A percentile compares a stretch with the other conserved stretches of the same genome.
Conservation (phyloP, 2,113 vertebrate species). For the Gavialis gangeticus region DNA sequence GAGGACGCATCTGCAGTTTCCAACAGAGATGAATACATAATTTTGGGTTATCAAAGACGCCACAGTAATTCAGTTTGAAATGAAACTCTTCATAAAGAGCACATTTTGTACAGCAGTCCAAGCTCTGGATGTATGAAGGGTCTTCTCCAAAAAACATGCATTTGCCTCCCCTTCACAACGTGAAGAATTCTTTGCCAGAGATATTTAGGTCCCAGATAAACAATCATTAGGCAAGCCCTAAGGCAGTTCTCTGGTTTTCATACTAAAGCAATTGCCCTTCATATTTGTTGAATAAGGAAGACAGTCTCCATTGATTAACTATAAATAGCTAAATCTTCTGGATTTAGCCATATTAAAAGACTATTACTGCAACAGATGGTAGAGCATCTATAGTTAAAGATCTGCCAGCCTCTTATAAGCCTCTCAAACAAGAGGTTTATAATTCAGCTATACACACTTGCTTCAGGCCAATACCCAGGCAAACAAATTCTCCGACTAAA, state of each 20-base stretch:
- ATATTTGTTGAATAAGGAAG: not conserved
- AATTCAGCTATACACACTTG: not conserved
- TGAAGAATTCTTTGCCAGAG: not conserved
- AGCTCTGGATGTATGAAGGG: not conserved
- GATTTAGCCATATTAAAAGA: not conserved
- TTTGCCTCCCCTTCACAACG: rapidly evolving
- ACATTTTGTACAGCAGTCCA: not conserved
- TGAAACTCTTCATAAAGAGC: not conserved
- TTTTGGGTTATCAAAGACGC: not conserved
- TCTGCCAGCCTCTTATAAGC: slow-evolving; percentile 3
- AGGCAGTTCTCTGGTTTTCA: not conserved
- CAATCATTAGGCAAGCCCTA: not conserved
- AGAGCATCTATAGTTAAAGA: not conserved
- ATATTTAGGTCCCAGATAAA: not conserved
- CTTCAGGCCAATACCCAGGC: not conserved
- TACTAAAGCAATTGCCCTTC: not conserved
- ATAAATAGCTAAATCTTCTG: not conserved
- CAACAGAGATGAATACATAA: not conserved
- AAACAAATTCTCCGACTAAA: slow-evolving; percentile 9
- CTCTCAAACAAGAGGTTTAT: slow-evolving; percentile 14
- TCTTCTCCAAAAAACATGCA: not conserved
- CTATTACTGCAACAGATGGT: slow-evolving; percentile 18
- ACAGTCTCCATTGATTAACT: rapidly evolving
- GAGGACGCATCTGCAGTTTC: slow-evolving; percentile 81
- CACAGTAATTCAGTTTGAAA: not conserved